phyloP scores from a whole-genome alignment of 1,140 invertebrate species.

The Papilio dardanus region DNA sequence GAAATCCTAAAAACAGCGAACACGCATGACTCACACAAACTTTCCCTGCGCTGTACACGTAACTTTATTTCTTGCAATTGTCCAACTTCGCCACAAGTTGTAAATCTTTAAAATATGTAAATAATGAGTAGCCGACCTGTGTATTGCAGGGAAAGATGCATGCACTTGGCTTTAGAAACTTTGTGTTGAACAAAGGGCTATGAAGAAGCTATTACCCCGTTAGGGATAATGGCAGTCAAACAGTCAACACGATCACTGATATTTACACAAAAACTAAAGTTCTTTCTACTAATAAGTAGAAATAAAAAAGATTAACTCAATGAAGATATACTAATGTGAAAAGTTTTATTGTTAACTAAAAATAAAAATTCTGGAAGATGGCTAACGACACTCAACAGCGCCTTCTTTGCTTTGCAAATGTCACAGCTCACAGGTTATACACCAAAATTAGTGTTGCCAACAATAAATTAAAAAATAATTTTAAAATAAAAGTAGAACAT shows the following conservation, averaged over 20 bases:
- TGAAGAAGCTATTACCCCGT: constrained; percentile 81
- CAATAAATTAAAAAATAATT: constrained; percentile 34
- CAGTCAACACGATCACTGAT: constrained; percentile 60
- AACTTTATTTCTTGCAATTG: constrained; percentile 60
- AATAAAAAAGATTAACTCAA: constrained; percentile 58
- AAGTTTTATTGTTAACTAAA: constrained; percentile 68
- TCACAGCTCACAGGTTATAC: constrained; percentile 39
- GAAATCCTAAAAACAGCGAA: constrained; percentile 74
- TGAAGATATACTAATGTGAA: constrained; percentile 50
- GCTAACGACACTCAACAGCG: constrained; percentile 58
- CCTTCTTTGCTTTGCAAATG: constrained; percentile 64
- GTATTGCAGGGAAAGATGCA: constrained; percentile 82
- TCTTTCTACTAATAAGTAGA: constrained; percentile 60
- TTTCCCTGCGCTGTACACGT: constrained; percentile 70
- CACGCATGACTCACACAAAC: constrained; percentile 64
- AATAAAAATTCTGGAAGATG: constrained; percentile 75
- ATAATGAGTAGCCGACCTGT: constrained; percentile 65
- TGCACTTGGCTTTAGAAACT: constrained; percentile 81
- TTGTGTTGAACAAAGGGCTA: constrained; percentile 76
- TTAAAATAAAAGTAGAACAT: neutral
- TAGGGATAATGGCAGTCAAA: constrained; percentile 79
- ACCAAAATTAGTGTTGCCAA: constrained; percentile 40
- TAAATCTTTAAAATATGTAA: constrained; percentile 35
- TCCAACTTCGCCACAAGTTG: constrained; percentile 45
- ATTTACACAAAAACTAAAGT: constrained; percentile 59